Conservation (phyloP, 1,140 invertebrate species). For the Chionoecetes opilio region DNA sequence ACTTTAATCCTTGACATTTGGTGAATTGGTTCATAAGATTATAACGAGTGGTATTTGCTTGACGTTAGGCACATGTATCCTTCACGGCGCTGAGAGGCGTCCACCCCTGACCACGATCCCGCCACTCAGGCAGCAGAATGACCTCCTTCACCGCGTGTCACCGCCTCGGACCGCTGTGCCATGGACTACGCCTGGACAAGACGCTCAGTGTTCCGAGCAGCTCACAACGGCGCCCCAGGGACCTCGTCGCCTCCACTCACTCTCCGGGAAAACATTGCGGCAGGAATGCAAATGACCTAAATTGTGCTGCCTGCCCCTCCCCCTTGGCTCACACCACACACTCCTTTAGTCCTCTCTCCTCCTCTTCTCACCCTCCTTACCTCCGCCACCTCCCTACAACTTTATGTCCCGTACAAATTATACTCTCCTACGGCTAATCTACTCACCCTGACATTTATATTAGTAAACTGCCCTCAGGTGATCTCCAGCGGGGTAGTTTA, state of each 20-base stretch:
- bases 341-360: not conserved
- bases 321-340: not conserved
- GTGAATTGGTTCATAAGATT: not conserved
- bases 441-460: not conserved
- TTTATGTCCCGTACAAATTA: not conserved
- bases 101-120: not conserved
- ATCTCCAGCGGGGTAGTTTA: not conserved
- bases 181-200: not conserved
- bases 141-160: too few relatives aligned
- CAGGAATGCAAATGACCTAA: slow-evolving; percentile 28
- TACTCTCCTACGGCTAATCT: not conserved
- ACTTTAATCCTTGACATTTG: not conserved
- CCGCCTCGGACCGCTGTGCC: not conserved
- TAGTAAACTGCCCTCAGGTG: not conserved
- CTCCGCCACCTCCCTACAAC: not conserved
- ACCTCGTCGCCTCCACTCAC: not conserved
- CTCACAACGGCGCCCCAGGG: slow-evolving; percentile 1
- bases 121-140: not conserved
- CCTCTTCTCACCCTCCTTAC: not conserved
- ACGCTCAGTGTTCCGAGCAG: slow-evolving; percentile 15
- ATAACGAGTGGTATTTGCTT: not conserved
- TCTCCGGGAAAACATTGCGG: not conserved
- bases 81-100: not conserved
- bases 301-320: not conserved
- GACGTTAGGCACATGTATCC: not conserved